phyloP scores from a whole-genome alignment of 1,140 invertebrate species.

The Drosophila tropicalis region DNA sequence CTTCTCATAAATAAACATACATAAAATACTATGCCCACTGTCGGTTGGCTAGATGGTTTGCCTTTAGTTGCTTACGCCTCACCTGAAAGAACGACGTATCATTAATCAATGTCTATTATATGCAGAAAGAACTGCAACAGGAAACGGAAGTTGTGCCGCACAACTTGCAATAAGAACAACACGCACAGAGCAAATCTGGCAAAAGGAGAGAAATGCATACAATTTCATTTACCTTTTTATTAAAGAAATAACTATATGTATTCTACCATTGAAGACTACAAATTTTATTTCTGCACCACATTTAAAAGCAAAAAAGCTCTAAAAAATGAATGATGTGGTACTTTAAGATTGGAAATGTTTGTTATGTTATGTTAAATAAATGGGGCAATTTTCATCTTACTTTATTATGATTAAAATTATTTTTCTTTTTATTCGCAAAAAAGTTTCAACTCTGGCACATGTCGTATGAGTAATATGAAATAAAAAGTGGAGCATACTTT shows the following conservation, averaged over 20 bases:
- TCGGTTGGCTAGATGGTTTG: neutral
- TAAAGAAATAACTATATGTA: neutral
- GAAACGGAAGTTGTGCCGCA: slow-evolving; percentile 65
- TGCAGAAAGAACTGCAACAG: slow-evolving; percentile 64
- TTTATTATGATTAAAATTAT: too few relatives aligned
- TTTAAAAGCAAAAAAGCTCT: too few relatives aligned
- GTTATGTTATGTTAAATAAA: too few relatives aligned
- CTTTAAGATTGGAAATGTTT: too few relatives aligned
- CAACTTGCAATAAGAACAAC: slow-evolving; percentile 48
- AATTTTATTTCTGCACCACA: too few relatives aligned
- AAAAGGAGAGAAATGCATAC: neutral
- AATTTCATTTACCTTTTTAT: neutral
- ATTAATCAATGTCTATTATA: slow-evolving; percentile 76
- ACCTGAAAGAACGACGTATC: slow-evolving; percentile 61
- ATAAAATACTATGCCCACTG: neutral
- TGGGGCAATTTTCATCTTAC: too few relatives aligned
- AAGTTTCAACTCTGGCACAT: neutral
- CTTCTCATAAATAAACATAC: slow-evolving; percentile 48
- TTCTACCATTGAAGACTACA: neutral
- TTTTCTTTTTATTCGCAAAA: too few relatives aligned
- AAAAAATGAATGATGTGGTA: too few relatives aligned
- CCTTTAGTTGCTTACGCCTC: slow-evolving; percentile 64
- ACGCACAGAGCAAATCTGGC: slow-evolving; percentile 51
- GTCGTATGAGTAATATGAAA: neutral
- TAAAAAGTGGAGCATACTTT: neutral